Percentiles rank a stretch among this genome's conserved stretches.
phyloP scores from a whole-genome alignment of 2,888 invertebrate species.

The Perdita meconis region DNA sequence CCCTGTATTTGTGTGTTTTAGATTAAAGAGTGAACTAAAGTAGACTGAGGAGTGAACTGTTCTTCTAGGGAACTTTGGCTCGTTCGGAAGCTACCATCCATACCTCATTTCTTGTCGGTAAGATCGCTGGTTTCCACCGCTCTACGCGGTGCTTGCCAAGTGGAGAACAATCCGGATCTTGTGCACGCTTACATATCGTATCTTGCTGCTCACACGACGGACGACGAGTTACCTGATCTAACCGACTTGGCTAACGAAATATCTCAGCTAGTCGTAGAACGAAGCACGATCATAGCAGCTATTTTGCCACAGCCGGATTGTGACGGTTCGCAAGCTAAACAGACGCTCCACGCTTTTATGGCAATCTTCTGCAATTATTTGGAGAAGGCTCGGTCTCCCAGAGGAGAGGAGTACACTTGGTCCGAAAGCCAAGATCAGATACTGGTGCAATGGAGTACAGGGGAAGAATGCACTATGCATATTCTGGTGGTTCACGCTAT shows the following conservation, averaged over 20 bases:
- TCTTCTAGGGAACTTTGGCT: slow-evolving; percentile 85
- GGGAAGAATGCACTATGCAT: slow-evolving; percentile 91
- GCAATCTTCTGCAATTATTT: slow-evolving; percentile 91
- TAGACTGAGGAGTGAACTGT: slow-evolving; percentile 4
- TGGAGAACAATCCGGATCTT: slow-evolving; percentile 94
- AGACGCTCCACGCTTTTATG: slow-evolving; percentile 89
- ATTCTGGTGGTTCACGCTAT: slow-evolving; percentile 93
- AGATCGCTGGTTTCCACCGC: slow-evolving; percentile 89
- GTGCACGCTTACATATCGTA: slow-evolving; percentile 94
- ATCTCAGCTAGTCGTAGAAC: slow-evolving; percentile 95
- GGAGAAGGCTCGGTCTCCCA: slow-evolving; percentile 88
- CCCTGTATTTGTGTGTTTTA: not conserved
- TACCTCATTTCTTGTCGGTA: slow-evolving; percentile 92
- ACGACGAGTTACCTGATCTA: slow-evolving; percentile 88
- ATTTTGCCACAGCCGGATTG: slow-evolving; percentile 88
- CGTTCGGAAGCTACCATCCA: slow-evolving; percentile 88
- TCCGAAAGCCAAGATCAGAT: slow-evolving; percentile 91
- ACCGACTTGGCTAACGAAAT: slow-evolving; percentile 91
- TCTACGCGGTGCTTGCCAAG: slow-evolving; percentile 94
- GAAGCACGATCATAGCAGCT: slow-evolving; percentile 93
- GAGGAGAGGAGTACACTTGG: slow-evolving; percentile 87
- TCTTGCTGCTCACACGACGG: slow-evolving; percentile 90
- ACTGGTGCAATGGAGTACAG: slow-evolving; percentile 90
- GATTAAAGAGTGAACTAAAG: not conserved
- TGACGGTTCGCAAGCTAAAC: slow-evolving; percentile 81